Evolutionary conservation across 2,797 vertebrate species (phyloP).

Genomic region (Coreius guichenoti): DNA sequence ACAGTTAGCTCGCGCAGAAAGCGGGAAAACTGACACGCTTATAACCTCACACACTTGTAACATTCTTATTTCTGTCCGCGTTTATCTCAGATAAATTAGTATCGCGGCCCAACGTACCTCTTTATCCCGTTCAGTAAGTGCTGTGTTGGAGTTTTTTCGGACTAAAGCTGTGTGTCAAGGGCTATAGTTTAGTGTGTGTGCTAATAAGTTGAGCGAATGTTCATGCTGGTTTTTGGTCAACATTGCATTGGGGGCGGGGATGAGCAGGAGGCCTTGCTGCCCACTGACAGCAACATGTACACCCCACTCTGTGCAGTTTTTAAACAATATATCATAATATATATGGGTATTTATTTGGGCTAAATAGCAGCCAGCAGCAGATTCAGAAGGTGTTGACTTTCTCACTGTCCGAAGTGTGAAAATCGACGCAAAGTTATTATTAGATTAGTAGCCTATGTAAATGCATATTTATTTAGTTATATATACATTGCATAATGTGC

Average conservation of each 20-base stretch:
- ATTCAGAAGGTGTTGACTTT: background rate
- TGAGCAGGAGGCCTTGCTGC: constrained; percentile 58
- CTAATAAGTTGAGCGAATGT: constrained; percentile 67
- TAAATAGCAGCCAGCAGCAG: background rate
- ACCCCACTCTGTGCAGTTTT: background rate
- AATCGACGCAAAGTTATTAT: background rate
- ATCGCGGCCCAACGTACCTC: constrained; percentile 68
- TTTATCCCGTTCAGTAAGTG: constrained; percentile 53
- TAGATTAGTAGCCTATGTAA: background rate
- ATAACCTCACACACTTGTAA: background rate
- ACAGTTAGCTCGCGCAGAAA: constrained; percentile 38
- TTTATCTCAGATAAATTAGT: background rate
- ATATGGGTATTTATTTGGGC: background rate
- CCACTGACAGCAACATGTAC: constrained; percentile 46
- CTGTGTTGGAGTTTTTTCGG: constrained; percentile 51
- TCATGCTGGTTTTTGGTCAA: constrained; percentile 81
- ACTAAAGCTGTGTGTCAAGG: constrained; percentile 42
- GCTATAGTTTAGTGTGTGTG: constrained; percentile 48
- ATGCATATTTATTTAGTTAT: background rate
- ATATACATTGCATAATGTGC: background rate
- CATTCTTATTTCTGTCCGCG: background rate
- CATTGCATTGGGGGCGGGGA: constrained; percentile 70
- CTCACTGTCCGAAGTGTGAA: background rate
- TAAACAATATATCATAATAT: background rate
- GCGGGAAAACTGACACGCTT: constrained; percentile 32